phyloP scores from a whole-genome alignment of 2,888 invertebrate genomes.

The Lysandra bellargus region DNA sequence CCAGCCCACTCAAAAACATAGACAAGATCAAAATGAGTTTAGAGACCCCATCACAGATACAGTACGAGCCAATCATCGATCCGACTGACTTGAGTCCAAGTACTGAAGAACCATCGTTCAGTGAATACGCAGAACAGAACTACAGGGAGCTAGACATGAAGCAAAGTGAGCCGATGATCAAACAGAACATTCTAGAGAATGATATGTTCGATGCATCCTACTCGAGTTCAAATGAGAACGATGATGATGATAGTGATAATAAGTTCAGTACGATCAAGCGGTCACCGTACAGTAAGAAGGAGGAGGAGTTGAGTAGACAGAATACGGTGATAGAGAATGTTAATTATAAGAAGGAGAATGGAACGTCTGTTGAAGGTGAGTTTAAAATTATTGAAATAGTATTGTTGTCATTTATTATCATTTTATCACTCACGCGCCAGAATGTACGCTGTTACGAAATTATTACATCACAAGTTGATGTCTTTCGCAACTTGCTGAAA shows the following conservation, averaged over 20 bases:
- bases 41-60: constrained; percentile 75
- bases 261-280: constrained; percentile 87
- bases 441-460: too few species aligned
- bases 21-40: constrained; percentile 76
- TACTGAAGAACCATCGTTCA: constrained; percentile 65
- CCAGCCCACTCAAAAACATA: constrained; percentile 71
- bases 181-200: constrained; percentile 76
- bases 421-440: too few species aligned
- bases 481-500: too few species aligned
- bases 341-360: constrained; percentile 73
- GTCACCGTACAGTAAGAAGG: constrained; percentile 82
- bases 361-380: constrained; percentile 65
- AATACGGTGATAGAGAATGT: constrained; percentile 77
- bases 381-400: too few species aligned
- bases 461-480: too few species aligned
- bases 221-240: constrained; percentile 77
- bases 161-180: constrained; percentile 75
- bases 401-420: too few species aligned
- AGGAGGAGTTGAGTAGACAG: constrained; percentile 66
- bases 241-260: constrained; percentile 83
- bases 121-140: constrained; percentile 53
- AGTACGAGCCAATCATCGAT: constrained; percentile 74
- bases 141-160: constrained; percentile 60
- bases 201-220: constrained; percentile 77
- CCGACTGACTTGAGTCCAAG: constrained; percentile 70